A percentile compares a stretch with the other conserved stretches of the same genome.
Evolutionary conservation across 2,797 vertebrate genomes (phyloP).

Genomic region (Micrastur ruficollis): DNA sequence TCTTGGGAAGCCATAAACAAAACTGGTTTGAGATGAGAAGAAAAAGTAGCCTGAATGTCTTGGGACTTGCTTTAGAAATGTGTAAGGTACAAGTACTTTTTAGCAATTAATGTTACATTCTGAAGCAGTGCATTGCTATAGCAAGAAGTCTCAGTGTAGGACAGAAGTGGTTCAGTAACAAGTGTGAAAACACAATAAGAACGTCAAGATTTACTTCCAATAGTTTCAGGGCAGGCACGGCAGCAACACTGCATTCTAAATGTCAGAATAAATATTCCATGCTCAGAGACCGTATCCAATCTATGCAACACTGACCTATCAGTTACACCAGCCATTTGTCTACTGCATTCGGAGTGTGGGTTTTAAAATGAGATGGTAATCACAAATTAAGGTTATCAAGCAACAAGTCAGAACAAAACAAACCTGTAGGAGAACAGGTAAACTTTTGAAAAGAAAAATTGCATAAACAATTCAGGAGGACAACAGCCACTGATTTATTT

Average conservation of each 20-base stretch:
- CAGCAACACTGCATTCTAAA: not conserved
- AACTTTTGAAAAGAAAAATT: not conserved
- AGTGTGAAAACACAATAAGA: not conserved
- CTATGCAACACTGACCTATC: not conserved
- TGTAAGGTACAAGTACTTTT: not conserved
- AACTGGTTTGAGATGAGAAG: not conserved
- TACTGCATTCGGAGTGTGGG: not conserved
- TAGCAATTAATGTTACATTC: not conserved
- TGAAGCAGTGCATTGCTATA: not conserved
- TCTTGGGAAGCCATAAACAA: not conserved
- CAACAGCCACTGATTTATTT: not conserved
- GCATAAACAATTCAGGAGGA: not conserved
- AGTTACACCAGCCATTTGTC: not conserved
- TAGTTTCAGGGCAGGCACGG: not conserved
- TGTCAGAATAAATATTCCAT: not conserved
- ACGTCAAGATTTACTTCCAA: not conserved
- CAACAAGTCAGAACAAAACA: not conserved
- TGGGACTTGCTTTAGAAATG: not conserved
- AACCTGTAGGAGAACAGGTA: not conserved
- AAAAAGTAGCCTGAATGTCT: not conserved
- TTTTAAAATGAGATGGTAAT: not conserved
- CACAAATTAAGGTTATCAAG: not conserved
- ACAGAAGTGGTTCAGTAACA: not conserved
- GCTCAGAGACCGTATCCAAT: fast-evolving
- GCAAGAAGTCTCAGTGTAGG: not conserved